A percentile compares a stretch with the other conserved stretches of the same genome.
Evolutionary conservation across 2,888 invertebrate species (phyloP).

Genomic region (Caenorhabditis afra): DNA sequence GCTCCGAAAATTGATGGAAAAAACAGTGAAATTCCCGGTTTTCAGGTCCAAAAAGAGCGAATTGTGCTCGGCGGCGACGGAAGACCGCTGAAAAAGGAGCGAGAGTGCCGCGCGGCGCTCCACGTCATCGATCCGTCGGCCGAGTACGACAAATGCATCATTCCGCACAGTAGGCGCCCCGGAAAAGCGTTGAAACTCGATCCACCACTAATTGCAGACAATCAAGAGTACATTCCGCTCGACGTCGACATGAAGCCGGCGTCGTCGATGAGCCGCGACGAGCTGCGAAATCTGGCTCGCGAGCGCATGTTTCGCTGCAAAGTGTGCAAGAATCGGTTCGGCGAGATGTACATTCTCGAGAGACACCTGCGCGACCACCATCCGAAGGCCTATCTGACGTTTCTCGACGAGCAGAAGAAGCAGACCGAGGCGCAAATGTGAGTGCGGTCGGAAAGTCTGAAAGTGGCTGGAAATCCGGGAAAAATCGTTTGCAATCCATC

Average conservation of each 20-base stretch:
- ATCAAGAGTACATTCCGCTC: slow-evolving; percentile 32
- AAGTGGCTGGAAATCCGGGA: too few species aligned
- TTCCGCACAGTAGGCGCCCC: slow-evolving; percentile 14
- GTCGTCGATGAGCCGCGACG: slow-evolving; percentile 47
- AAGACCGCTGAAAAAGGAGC: slow-evolving; percentile 26
- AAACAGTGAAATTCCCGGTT: neutral
- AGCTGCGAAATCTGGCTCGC: slow-evolving; percentile 75
- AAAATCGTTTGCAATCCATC: too few species aligned
- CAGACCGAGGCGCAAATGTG: slow-evolving; percentile 33
- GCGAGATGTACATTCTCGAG: slow-evolving; percentile 78
- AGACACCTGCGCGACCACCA: slow-evolving; percentile 78
- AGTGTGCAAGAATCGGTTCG: slow-evolving; percentile 79
- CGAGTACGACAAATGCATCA: slow-evolving; percentile 21
- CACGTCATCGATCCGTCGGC: slow-evolving; percentile 21
- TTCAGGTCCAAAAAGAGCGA: slow-evolving; percentile 33
- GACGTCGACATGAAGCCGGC: slow-evolving; percentile 34
- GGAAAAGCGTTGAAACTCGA: neutral
- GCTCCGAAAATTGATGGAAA: neutral
- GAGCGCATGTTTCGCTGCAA: slow-evolving; percentile 78
- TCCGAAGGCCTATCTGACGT: slow-evolving; percentile 75
- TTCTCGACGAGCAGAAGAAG: slow-evolving; percentile 76
- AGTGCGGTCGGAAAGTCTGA: slow-evolving; percentile 6
- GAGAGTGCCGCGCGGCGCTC: slow-evolving; percentile 24
- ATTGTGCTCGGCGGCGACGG: slow-evolving; percentile 42
- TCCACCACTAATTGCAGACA: slow-evolving; percentile 22